Evolutionary conservation across 2,113 vertebrate genomes (phyloP), one percentile per base, ranked within the genome.

Genomic region (Ammodytes marinus): DNA sequence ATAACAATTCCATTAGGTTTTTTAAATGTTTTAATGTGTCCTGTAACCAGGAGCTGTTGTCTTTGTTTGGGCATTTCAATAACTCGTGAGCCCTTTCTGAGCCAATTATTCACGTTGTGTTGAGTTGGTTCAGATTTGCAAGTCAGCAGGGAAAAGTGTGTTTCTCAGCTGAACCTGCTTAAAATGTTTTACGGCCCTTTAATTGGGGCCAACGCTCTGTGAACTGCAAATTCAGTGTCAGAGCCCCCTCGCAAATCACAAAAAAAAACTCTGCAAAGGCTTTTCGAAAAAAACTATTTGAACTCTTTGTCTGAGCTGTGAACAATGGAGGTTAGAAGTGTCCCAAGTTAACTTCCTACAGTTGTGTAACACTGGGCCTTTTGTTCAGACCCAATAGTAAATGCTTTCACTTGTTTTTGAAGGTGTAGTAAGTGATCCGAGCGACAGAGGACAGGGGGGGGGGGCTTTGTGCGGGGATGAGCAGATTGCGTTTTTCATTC

Each of bases 331-430:
- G 61, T 80, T 75, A 69, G 77, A 43, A 79, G 66, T 81, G 74
- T 71, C 54, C 27, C 66, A 37, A 17, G 67, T 19, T 79, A 27
- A 27, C 79, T 69, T 82, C 81, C 69, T 79, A 27, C 69, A 17
- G 75, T 17, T 9, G 58, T 81, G 88, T 27, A 90, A 88, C 84
- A 92, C 82, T 77, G 86, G n/a, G 49, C 79, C 77, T 88, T 27
- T 88, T 93, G 88, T 93, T 92, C 84, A 52, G 55, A 13, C 45
- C 37, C 74, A 54, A 85, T 66, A 79, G 89, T 80, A 27, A 70
- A 85, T 77, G 81, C 77, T 91, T 91, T 86, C 68, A 42, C 72
- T 77, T 69, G 75, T 40, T 69, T 80, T 19, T 83, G 68, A 83
- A 74, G 60, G 79, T 83, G 84, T 73, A 77, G 78, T 27, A 27